These are phyloP conservation scores for Stenodera caucasica DNA, from an alignment of 2,888 invertebrate species.

Conservation along the genomic window DNA sequence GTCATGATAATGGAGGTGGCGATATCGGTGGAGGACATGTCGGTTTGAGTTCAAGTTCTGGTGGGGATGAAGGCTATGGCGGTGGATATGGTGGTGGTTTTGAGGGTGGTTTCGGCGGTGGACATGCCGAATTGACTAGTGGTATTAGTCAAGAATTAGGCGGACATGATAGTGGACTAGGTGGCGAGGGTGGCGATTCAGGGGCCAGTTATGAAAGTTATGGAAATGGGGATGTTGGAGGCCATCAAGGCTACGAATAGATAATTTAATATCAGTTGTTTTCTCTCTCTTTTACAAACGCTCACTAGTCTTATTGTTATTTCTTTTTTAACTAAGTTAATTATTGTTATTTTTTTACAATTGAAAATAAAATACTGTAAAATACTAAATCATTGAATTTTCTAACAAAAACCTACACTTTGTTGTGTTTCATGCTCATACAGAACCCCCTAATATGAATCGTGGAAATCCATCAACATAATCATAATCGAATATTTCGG, in stretches of 20 bases:
- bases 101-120: conserved; percentile 35
- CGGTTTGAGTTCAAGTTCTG: conserved; percentile 27
- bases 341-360: conserved; percentile 21
- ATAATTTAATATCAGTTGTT: conserved; percentile 4
- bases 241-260: conserved; percentile 43
- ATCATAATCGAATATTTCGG: neutral
- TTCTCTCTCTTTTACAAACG: conserved; percentile 25
- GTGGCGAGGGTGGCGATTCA: conserved; percentile 27
- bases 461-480: neutral
- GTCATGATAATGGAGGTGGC: conserved; percentile 20
- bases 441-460: neutral
- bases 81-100: conserved; percentile 52
- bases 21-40: conserved; percentile 31
- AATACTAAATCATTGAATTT: neutral
- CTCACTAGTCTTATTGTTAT: conserved; percentile 27
- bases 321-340: conserved; percentile 17
- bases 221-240: conserved; percentile 38
- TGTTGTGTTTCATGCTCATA: neutral
- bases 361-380: conserved; percentile 8
- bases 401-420: neutral
- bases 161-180: conserved; percentile 37
- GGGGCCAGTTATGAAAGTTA: conserved; percentile 28
- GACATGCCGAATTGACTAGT: conserved; percentile 31
- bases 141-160: conserved; percentile 35
- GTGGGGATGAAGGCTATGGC: conserved; percentile 41